Base-by-base conservation (phyloP, 2,797 vertebrate genomes). In the Mus spretus region DNA sequence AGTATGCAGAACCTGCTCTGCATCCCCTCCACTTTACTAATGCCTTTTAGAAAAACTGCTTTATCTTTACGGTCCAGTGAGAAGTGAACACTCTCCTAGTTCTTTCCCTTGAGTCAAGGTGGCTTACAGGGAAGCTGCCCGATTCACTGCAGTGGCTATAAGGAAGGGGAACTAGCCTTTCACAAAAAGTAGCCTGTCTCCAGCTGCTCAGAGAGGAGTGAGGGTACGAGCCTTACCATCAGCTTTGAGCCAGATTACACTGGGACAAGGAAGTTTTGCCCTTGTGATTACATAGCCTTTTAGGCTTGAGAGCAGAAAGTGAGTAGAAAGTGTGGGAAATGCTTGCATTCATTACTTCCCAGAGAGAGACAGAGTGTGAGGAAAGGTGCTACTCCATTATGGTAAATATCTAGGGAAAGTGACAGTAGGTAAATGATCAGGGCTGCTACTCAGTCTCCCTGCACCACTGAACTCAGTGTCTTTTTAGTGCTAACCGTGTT, bases 261-360 rank as follows among this genome's bases (percentile, higher is more conserved):
- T 92, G 72, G 47, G 63, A 24, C 34, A 91, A 70, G 77, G 14
- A 57, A 74, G 87, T 61, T 94, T 53, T 53, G 6, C 28, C 13
- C 50, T 53, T 17, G 0, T 61, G 47, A 81, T 90, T 70, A 83
- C 81, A 37, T 28, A 55, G 50, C 57, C 86, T 84, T 93, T 94
- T 57, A 84, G 55, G 34, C 57, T 74, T 75, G 50, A 91, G 74
- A 92, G 24, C 53, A 26, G 37, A 57, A 89, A n/a, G 59, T 50
- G 40, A 80, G 34, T 26, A 50, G 61, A n/a, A 92, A 22, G 63
- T 90, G 86, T 96, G 78, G 61, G 89, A 55, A 50, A 37, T 85
- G 92, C 93, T 91, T 94, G 47, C 85, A 84, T 94, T 40, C 44
- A 50, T 90, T 93, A 94, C 78, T 94, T 94, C 77, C 53, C 34